phyloP scores from a whole-genome alignment of 2,797 vertebrate species.

The Alectoris magna region DNA sequence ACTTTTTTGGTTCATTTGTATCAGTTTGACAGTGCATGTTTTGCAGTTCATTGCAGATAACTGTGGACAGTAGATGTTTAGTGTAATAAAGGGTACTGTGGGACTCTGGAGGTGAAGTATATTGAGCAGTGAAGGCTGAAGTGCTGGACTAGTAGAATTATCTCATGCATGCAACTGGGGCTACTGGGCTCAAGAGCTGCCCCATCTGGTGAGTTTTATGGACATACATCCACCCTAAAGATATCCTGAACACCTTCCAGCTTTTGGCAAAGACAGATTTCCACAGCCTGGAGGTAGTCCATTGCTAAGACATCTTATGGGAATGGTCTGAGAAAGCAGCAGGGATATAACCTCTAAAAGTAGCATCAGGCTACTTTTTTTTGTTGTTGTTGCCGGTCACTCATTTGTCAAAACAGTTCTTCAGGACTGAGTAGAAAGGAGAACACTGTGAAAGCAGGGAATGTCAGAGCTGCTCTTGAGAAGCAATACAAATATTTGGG shows the following conservation, averaged over 20 bases:
- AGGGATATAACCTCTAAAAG: background rate
- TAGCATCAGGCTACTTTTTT: background rate
- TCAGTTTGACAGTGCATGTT: background rate
- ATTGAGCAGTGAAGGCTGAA: background rate
- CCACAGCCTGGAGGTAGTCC: background rate
- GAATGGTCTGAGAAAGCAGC: background rate
- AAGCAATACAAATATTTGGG: background rate
- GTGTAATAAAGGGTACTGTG: background rate
- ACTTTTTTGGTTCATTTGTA: background rate
- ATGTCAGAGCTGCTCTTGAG: background rate
- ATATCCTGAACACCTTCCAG: background rate
- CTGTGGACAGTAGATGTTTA: background rate
- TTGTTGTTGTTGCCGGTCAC: background rate
- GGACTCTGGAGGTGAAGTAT: background rate
- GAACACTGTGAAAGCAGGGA: background rate
- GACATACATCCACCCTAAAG: background rate
- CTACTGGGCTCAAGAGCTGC: background rate
- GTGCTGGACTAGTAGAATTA: background rate
- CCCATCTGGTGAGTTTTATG: background rate
- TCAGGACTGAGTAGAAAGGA: background rate
- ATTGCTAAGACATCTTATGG: background rate
- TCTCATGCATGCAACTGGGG: accelerated
- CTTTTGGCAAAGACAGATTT: background rate
- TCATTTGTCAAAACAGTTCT: background rate
- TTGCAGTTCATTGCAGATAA: background rate